Percentiles rank a stretch among this genome's conserved stretches.
Conservation (phyloP, 2,113 vertebrate species). For the Campylomormyrus numenius region DNA sequence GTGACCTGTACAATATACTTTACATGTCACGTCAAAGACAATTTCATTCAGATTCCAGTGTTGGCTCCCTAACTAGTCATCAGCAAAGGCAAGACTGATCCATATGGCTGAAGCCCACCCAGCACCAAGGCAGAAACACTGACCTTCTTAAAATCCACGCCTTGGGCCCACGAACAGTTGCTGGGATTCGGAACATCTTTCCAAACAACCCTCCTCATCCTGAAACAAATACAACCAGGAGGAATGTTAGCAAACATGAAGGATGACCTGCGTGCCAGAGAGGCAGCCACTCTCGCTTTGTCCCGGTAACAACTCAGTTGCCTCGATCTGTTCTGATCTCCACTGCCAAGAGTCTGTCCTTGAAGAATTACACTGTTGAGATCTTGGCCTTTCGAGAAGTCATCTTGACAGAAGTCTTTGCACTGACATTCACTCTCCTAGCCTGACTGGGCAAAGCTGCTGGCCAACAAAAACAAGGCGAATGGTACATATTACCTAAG, state of each 20-base stretch:
- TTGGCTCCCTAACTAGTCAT: background rate
- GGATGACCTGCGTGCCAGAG: too few species aligned
- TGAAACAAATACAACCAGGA: slow-evolving; percentile 51
- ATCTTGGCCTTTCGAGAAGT: slow-evolving; percentile 20
- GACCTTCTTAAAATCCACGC: slow-evolving; percentile 86
- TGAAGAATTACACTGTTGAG: slow-evolving; percentile 30
- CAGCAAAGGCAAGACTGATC: background rate
- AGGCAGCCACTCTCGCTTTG: background rate
- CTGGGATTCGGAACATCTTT: slow-evolving; percentile 90
- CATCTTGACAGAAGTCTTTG: background rate
- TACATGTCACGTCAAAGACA: background rate
- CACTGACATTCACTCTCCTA: background rate
- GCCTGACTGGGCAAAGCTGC: background rate
- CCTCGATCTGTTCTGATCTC: background rate
- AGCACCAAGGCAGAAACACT: background rate
- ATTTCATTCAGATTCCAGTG: background rate
- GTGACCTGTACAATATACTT: background rate
- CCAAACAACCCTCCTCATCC: slow-evolving; percentile 87
- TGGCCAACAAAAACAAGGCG: background rate
- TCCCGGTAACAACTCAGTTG: background rate
- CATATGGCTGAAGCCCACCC: too few species aligned
- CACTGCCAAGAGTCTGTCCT: background rate
- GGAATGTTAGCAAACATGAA: background rate
- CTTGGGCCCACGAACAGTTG: slow-evolving; percentile 93
- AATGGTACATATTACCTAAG: background rate